Base-by-base conservation (phyloP, 2,113 vertebrate genomes). In the Zingel zingel region DNA sequence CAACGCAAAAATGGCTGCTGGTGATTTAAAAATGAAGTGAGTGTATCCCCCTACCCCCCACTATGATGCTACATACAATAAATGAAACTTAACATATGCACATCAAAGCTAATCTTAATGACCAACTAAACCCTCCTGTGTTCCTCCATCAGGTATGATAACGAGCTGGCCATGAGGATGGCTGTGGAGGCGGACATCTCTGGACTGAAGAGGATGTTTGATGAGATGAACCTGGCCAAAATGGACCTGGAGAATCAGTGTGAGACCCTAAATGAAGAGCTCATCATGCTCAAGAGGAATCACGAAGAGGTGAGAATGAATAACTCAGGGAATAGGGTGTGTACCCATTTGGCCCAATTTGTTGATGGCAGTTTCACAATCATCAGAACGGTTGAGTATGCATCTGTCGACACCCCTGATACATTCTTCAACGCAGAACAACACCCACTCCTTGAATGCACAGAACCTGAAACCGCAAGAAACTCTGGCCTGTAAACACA, bases 21-120 rank as follows among this genome's bases (percentile, higher is more conserved):
- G 98, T 2, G 97, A 99, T 86, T 98, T 97, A 89, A 96, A 93
- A 91, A 93, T 94, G 81, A 98, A 97, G 97, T 99, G 93, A 97
- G 95, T 93, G 6, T 50, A 10, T 25, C 56, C 11, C 27, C 36
- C 18, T 54, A 6, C 5, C 9, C 39, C 7, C 21, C 61, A 67
- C 27, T 16, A 6, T 45, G 1, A 16, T 4, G 58, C 18, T 68
- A 79, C 66, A 47, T 62, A 10, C 39, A 39, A 39, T 9, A 15
- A 10, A 68, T 70, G 70, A 74, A 64, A 74, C 57, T 50, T 90
- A 39, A 39, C 13, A 67, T 61, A 69, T 51, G 39, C 2, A 0
- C 79, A 21, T 70, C 43, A n/a, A 56, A 77, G 36, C 10, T 64
- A 15, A 47, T 75, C 1, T 30, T 39, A 27, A 54, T 5, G 1